These are phyloP conservation scores for Zaprionus inermis DNA, from an alignment of 1,140 invertebrate genomes.

Conservation along the genomic window DNA sequence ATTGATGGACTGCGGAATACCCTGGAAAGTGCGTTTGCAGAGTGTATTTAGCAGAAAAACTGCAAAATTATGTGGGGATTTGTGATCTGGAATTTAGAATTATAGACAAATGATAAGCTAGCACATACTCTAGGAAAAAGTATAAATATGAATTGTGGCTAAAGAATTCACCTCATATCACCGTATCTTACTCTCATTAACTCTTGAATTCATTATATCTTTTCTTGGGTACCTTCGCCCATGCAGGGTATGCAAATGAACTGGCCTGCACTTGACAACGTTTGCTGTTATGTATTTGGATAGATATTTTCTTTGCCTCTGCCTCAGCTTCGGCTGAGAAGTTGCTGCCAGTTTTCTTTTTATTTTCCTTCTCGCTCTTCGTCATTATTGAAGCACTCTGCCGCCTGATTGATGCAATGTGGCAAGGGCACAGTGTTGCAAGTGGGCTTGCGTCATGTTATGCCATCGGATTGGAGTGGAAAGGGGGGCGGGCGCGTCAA, in stretches of 20 bases:
- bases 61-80: background rate
- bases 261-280: constrained; percentile 59
- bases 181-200: no score
- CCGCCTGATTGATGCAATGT: constrained; percentile 59
- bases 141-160: no score
- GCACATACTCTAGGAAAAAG: background rate
- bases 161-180: no score
- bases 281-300: constrained; percentile 46
- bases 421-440: constrained; percentile 51
- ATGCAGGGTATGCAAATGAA: constrained; percentile 31
- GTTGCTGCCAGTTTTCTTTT: constrained; percentile 21
- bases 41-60: background rate
- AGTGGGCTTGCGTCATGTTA: constrained; percentile 58
- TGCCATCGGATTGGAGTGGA: background rate
- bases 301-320: constrained; percentile 37
- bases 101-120: background rate
- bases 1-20: background rate
- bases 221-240: background rate
- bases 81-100: background rate
- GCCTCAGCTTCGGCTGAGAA: background rate
- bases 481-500: background rate
- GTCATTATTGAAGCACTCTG: constrained; percentile 34
- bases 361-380: constrained; percentile 32
- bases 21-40: background rate
- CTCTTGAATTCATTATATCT: background rate